Conservation (phyloP, 2,888 invertebrate genomes). For the Sarcophaga carnaria region DNA sequence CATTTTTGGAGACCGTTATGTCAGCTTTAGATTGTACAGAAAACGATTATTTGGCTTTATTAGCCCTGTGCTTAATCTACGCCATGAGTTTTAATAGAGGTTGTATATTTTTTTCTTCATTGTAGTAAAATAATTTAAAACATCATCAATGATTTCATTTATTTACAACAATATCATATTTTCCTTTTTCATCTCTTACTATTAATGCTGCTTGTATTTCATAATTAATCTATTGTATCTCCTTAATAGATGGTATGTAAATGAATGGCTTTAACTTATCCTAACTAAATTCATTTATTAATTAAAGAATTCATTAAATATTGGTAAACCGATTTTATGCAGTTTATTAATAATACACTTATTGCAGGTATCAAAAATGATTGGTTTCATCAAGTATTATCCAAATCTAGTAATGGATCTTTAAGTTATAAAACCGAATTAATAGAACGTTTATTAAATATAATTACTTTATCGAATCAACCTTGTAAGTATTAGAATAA, state of each 20-base stretch:
- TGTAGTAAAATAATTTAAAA: slow-evolving; percentile 27
- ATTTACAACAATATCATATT: slow-evolving; percentile 55
- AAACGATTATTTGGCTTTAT: slow-evolving; percentile 96
- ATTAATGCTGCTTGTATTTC: slow-evolving; percentile 66
- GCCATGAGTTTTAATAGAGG: slow-evolving; percentile 97
- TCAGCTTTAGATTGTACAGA: slow-evolving; percentile 93
- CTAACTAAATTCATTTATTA: slow-evolving; percentile 40
- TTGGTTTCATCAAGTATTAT: slow-evolving; percentile 89
- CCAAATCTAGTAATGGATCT: slow-evolving; percentile 84
- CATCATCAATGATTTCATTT: slow-evolving; percentile 10
- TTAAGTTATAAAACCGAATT: slow-evolving; percentile 91
- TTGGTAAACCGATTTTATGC: not conserved
- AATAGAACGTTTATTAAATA: slow-evolving; percentile 91
- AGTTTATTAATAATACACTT: not conserved
- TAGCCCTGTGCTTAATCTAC: slow-evolving; percentile 94
- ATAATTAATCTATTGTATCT: slow-evolving; percentile 58
- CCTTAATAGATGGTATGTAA: slow-evolving; percentile 77
- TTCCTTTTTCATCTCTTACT: slow-evolving; percentile 59
- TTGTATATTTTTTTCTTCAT: slow-evolving; percentile 77
- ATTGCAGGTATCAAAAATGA: slow-evolving; percentile 90
- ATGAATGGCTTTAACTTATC: slow-evolving; percentile 40
- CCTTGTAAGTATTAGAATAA: slow-evolving; percentile 85
- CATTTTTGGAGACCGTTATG: slow-evolving; percentile 94
- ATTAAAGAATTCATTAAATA: slow-evolving; percentile 20
- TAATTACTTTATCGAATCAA: slow-evolving; percentile 92